Evolutionary conservation across 1,140 invertebrate genomes (phyloP).

Genomic region (Zaprionus taronus): DNA sequence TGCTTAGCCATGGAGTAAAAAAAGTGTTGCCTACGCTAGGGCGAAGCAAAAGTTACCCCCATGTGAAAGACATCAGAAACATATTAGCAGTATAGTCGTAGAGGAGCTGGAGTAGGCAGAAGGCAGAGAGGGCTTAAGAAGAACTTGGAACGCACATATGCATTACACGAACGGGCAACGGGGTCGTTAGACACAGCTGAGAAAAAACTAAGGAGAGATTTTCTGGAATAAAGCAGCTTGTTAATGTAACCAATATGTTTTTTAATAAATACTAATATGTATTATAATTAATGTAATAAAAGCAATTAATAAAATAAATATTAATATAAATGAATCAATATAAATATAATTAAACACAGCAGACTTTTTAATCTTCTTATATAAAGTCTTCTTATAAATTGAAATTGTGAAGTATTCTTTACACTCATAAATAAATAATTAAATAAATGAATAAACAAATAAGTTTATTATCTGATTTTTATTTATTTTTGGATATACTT

Average conservation of each 20-base stretch:
- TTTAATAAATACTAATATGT: background rate
- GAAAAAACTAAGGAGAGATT: background rate
- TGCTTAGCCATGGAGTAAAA: constrained; percentile 33
- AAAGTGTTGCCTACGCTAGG: constrained; percentile 50
- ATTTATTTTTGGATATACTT: background rate
- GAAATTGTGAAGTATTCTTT: too few species aligned
- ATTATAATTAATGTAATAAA: background rate
- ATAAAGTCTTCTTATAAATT: background rate
- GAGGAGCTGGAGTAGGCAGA: constrained; percentile 36
- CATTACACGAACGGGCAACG: constrained; percentile 18
- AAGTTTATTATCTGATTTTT: too few species aligned
- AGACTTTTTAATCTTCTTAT: background rate
- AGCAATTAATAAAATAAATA: background rate
- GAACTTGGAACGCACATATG: constrained; percentile 39
- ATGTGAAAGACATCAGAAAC: constrained; percentile 68
- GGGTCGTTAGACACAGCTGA: constrained; percentile 28
- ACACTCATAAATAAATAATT: too few species aligned
- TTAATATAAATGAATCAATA: background rate
- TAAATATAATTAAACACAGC: background rate
- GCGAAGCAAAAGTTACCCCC: constrained; percentile 4
- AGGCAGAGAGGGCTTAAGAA: background rate
- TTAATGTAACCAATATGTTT: background rate
- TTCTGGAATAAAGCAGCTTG: background rate
- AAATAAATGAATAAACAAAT: too few species aligned
- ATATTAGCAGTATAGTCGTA: constrained; percentile 63